phyloP scores from a whole-genome alignment of 2,888 invertebrate species.

The Acholoe squamosa region DNA sequence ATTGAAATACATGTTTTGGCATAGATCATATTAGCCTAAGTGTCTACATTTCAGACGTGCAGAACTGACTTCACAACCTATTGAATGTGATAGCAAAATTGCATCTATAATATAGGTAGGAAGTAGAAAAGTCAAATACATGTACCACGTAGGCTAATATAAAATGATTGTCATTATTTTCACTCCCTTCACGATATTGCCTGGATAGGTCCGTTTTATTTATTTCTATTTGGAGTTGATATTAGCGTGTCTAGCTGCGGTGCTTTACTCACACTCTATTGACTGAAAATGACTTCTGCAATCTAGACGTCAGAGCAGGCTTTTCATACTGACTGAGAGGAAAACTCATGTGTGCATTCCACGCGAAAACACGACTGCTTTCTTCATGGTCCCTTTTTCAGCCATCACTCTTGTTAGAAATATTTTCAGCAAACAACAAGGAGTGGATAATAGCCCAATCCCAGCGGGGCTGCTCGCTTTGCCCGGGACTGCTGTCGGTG shows the following conservation, averaged over 20 bases:
- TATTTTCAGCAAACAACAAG: slow-evolving; percentile 54
- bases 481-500: slow-evolving; percentile 1
- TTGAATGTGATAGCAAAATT: no score
- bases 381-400: background rate
- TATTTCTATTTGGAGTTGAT: background rate
- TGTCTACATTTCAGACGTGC: no score
- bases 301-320: background rate
- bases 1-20: no score
- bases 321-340: background rate
- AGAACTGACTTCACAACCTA: no score
- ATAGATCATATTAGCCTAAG: no score
- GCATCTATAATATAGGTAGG: no score
- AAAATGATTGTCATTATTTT: no score
- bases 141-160: no score
- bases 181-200: no score
- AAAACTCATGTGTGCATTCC: slow-evolving; percentile 23
- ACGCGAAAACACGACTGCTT: slow-evolving; percentile 23
- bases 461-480: background rate
- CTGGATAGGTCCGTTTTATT: no score
- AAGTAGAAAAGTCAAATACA: no score
- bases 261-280: background rate
- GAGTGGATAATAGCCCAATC: slow-evolving; percentile 57
- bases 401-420: slow-evolving; percentile 39
- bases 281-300: background rate
- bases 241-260: background rate